phyloP scores from a whole-genome alignment of 2,888 invertebrate genomes.

The Cactoblastis cactorum region DNA sequence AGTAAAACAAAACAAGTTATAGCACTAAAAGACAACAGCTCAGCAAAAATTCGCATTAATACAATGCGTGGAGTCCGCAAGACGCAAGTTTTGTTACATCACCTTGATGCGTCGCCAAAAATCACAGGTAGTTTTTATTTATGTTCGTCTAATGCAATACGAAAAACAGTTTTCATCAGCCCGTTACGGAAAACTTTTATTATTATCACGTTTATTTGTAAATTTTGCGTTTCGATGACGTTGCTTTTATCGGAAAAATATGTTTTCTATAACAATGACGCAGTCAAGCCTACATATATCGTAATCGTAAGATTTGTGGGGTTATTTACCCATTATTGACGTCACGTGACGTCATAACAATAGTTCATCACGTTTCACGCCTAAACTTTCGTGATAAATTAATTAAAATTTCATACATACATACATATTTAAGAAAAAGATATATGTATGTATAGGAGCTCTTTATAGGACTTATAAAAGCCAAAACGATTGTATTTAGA shows the following conservation, averaged over 20 bases:
- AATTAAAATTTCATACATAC: too few species aligned
- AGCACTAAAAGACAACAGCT: too few species aligned
- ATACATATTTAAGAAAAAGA: too few species aligned
- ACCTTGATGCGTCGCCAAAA: slow-evolving; percentile 1
- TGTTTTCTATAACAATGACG: slow-evolving; percentile 16
- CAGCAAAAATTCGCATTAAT: too few species aligned
- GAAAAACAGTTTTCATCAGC: slow-evolving; percentile 41
- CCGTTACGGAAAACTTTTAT: neutral
- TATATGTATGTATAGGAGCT: too few species aligned
- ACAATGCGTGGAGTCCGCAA: too few species aligned
- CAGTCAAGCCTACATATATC: slow-evolving; percentile 13
- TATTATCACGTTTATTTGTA: neutral
- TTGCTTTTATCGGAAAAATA: slow-evolving; percentile 10
- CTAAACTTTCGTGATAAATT: too few species aligned
- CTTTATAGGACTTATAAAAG: too few species aligned
- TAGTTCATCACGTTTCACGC: too few species aligned
- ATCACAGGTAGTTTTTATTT: neutral
- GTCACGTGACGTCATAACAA: too few species aligned
- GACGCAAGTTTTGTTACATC: slow-evolving; percentile 4
- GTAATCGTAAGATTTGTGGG: slow-evolving; percentile 32
- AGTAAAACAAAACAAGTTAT: too few species aligned
- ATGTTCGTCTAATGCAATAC: slow-evolving; percentile 27
- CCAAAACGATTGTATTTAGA: too few species aligned
- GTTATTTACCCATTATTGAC: slow-evolving; percentile 46
- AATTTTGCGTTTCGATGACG: neutral